phyloP scores from a whole-genome alignment of 2,888 invertebrate species.

The Mylabris sibirica region DNA sequence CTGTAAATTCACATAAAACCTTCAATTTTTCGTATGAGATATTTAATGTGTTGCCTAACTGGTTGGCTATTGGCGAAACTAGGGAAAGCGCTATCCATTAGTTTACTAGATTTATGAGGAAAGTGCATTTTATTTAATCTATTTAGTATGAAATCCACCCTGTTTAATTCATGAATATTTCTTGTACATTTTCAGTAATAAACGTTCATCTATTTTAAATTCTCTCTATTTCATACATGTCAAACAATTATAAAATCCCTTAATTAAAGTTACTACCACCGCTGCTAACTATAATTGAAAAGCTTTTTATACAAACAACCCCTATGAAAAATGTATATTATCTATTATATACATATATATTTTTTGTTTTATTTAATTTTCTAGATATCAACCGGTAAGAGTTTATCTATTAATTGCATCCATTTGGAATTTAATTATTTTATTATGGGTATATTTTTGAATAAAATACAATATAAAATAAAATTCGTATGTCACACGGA shows the following conservation, averaged over 20 bases:
- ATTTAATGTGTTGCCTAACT: no score
- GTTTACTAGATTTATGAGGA: no score
- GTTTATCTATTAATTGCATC: constrained; percentile 34
- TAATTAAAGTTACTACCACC: constrained; percentile 25
- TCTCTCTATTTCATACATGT: constrained; percentile 25
- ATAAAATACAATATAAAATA: constrained; percentile 27
- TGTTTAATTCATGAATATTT: constrained; percentile 29
- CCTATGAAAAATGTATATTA: constrained; percentile 21
- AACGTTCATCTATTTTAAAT: constrained; percentile 29
- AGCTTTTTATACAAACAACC: constrained; percentile 22
- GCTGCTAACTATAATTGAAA: constrained; percentile 32
- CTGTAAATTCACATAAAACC: no score
- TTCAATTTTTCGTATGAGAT: no score
- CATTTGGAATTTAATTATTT: constrained; percentile 32
- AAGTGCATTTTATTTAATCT: constrained; percentile 49
- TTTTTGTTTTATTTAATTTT: constrained; percentile 7
- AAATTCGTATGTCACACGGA: constrained; percentile 29
- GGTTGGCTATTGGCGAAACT: no score
- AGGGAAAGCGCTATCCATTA: no score
- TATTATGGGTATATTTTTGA: constrained; percentile 26
- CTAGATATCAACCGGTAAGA: constrained; percentile 21
- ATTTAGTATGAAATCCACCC: constrained; percentile 32
- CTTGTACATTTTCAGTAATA: constrained; percentile 31
- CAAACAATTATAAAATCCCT: constrained; percentile 27
- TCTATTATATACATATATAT: constrained; percentile 18